These are phyloP conservation scores for Fissipunctia ypsillon DNA, from an alignment of 2,888 invertebrate genomes.

Conservation along the genomic window DNA sequence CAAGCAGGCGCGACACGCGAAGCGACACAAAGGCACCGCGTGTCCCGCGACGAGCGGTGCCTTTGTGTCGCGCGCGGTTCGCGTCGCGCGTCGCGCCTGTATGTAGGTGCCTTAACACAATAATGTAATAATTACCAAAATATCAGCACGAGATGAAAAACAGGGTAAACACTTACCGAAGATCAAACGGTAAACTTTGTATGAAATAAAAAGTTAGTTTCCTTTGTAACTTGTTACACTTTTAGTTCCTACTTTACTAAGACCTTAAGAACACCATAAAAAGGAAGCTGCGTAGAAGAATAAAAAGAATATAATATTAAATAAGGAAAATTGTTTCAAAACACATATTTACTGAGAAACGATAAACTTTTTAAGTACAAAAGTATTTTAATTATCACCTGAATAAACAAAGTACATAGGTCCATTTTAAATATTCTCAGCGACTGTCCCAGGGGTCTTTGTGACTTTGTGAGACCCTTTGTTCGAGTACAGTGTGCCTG, in stretches of 20 bases:
- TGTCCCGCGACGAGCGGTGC: too few species aligned
- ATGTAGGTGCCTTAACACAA: too few species aligned
- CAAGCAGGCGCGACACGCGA: too few species aligned
- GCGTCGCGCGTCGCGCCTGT: too few species aligned
- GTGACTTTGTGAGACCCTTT: conserved; percentile 36
- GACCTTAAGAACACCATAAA: background rate
- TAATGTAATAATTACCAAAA: too few species aligned
- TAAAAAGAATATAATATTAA: conserved; percentile 14
- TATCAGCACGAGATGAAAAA: too few species aligned
- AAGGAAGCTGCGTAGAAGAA: background rate
- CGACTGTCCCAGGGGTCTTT: conserved; percentile 16
- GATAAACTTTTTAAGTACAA: conserved; percentile 35
- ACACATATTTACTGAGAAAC: conserved; percentile 47
- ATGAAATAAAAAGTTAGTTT: background rate
- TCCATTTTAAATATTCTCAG: conserved; percentile 31
- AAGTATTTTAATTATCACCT: conserved; percentile 47
- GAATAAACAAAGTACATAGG: conserved; percentile 50
- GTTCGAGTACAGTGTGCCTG: conserved; percentile 10
- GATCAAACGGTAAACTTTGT: conserved; percentile 27
- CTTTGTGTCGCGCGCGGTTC: too few species aligned
- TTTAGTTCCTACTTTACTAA: background rate
- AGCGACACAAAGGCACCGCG: too few species aligned
- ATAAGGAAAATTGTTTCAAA: conserved; percentile 34
- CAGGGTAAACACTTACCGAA: background rate
- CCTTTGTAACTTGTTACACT: conserved; percentile 13